A percentile compares a stretch with the other conserved stretches of the same genome.
These are phyloP conservation scores for Beaufortia kweichowensis DNA, from an alignment of 2,113 vertebrate genomes.

Conservation along the genomic window DNA sequence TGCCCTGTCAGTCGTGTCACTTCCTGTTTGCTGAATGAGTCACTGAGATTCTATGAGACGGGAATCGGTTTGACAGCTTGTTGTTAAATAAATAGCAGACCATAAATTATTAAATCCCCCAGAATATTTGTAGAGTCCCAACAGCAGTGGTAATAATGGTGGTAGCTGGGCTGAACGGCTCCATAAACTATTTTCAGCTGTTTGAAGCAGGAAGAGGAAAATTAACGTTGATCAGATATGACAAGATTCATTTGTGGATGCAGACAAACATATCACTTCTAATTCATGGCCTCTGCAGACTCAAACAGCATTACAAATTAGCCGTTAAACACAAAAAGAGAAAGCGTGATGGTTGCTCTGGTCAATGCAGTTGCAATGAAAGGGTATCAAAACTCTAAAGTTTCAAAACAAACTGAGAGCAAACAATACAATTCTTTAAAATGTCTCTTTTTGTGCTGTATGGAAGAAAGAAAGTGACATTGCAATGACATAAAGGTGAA, in stretches of 20 bases:
- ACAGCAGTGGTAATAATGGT: background rate
- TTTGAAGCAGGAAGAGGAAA: background rate
- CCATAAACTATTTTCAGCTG: slow-evolving; percentile 7
- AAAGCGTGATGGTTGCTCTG: too few relatives aligned
- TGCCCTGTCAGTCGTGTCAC: slow-evolving; percentile 70
- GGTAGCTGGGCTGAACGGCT: background rate
- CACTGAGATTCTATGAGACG: slow-evolving; percentile 54
- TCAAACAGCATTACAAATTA: background rate
- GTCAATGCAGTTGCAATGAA: too few relatives aligned
- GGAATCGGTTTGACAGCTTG: slow-evolving; percentile 67
- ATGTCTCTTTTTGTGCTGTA: too few relatives aligned
- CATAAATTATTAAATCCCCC: slow-evolving; percentile 57
- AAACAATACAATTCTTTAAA: too few relatives aligned
- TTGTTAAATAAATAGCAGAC: slow-evolving; percentile 67
- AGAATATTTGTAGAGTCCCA: slow-evolving; percentile 52
- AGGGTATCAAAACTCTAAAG: too few relatives aligned
- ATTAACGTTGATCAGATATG: slow-evolving; percentile 27
- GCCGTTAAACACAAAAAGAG: too few relatives aligned
- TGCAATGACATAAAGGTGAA: too few relatives aligned
- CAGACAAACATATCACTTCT: background rate
- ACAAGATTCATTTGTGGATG: slow-evolving; percentile 13
- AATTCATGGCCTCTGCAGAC: background rate
- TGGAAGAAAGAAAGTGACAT: too few relatives aligned
- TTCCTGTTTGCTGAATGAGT: slow-evolving; percentile 67
- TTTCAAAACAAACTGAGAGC: too few relatives aligned